Base-by-base conservation (phyloP, 2,113 vertebrate genomes). In the Melierax canorus region DNA sequence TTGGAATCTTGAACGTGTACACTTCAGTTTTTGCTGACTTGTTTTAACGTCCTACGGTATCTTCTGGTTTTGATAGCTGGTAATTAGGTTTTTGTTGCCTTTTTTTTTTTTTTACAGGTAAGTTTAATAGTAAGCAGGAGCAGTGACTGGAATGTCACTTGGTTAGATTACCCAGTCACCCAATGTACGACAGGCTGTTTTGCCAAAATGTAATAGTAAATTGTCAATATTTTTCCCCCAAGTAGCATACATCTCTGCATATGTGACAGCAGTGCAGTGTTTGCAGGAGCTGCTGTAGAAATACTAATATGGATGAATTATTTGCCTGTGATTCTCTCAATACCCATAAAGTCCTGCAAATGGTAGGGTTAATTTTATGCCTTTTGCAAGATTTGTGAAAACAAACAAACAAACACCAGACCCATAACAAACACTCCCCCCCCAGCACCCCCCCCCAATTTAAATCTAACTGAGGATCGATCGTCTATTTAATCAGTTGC, bases 361-460 rank as follows among this genome's bases (percentile, higher is more conserved):
- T 58, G 68, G 50, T 74, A 45, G 23, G 68, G 41, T 51, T 80
- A 60, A 46, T 38, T 68, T 58, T 92, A 73, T 86, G 92, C 56
- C 71, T 97, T 95, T 90, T 87, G 66, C 78, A 94, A 60, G 69
- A 58, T 88, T 94, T 92, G 38, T 94, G 75, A 63, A 68, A 77
- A 79, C 48, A 75, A 94, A 96, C 24, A 48, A 23, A 23, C 86
- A 36, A 11, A 1, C 8, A 27, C 50, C 7, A 22, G n/a, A 67
- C 15, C 13, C 9, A 7, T 45, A 48, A 2, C 11, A 80, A 75
- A 7, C 15, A 13, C 4, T 2, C 29, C 6, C 12, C 45, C 10
- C n/a, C n/a, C n/a, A n/a, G n/a, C n/a, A n/a, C 45, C 5, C 27
- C 51, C 9, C 81, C 51, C 34, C 24, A 15, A 16, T 16, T 53